Evolutionary conservation across 2,797 vertebrate genomes (phyloP), one percentile per base, ranked within the genome.

Genomic region (Pseudochaenichthys georgianus): DNA sequence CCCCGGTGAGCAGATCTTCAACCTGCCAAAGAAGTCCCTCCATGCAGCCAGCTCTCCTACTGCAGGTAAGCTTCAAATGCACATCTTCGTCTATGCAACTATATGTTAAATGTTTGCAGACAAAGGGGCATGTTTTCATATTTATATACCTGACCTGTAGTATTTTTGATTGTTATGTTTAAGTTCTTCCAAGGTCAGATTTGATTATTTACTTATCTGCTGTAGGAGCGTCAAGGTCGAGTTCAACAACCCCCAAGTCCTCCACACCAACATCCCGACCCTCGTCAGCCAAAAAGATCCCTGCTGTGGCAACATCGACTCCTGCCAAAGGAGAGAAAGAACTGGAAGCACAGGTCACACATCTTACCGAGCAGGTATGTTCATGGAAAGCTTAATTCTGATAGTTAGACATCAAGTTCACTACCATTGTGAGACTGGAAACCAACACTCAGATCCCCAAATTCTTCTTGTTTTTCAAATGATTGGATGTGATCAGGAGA

Each of bases 1-100:
- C 90, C 98, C 98, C 0, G 98, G 98, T 0, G 98, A 99, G 95
- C 98, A 99, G 91, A 99, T 99, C 91, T 99, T 99, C 93, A 99
- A 99, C 92, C 95, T 99, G 89, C 98, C 98, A 46, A 99, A 99
- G 93, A 99, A 99, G 92, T 96, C 98, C 77, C 96, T 95, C 89
- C 98, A 99, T 15, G 98, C 98, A 76, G 95, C 94, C 69, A 98
- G 98, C 91, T 99, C 98, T 47, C 98, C 98, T 0, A 99, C 97
- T 28, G 98, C 98, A 96, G 98, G 98, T 99, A 93, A 80, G 70
- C 43, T 31, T 43, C 43, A 41, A 21, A 6, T 47, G 43, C 47
- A 21, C 9, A 3, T 69, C 8, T 19, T 0, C 51, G 31, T 48
- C n/a, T 8, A 1, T 43, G 2, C 46, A 9, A 52, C 16, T 38